A percentile compares a stretch with the other conserved stretches of the same genome.
phyloP scores from a whole-genome alignment of 2,113 vertebrate species.

The Cepphus grylle region DNA sequence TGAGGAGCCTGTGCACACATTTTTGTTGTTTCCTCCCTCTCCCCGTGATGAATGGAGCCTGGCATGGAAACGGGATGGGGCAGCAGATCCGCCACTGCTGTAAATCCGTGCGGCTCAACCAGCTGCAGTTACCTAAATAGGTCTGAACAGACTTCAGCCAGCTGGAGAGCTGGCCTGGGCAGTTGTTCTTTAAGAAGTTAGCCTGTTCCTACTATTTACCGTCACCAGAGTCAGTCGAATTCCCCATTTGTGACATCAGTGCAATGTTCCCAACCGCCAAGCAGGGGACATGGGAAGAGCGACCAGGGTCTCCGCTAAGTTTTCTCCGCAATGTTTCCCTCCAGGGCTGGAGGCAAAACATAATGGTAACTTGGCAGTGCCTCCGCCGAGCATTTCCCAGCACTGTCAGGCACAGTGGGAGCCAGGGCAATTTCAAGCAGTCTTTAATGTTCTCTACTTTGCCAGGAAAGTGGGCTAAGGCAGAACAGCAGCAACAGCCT shows the following conservation, averaged over 20 bases:
- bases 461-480: not conserved
- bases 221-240: not conserved
- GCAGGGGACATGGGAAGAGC: not conserved
- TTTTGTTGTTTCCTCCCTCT: not conserved
- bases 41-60: not conserved
- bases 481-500: not conserved
- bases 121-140: not conserved
- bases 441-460: not conserved
- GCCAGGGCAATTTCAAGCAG: not conserved
- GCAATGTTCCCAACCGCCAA: not conserved
- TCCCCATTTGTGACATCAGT: constrained; percentile 9
- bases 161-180: not conserved
- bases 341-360: not conserved
- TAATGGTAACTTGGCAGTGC: not conserved
- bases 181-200: not conserved
- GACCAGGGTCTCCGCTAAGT: not conserved
- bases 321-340: not conserved
- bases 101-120: fast-evolving
- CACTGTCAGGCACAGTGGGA: not conserved
- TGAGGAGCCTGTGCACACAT: not conserved
- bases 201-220: not conserved
- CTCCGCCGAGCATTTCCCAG: not conserved
- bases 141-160: not conserved
- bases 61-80: not conserved
- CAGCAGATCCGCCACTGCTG: not conserved